A percentile compares a stretch with the other conserved stretches of the same genome.
Evolutionary conservation across 2,888 invertebrate genomes (phyloP).

Genomic region (Tenthredo scrophulariae): DNA sequence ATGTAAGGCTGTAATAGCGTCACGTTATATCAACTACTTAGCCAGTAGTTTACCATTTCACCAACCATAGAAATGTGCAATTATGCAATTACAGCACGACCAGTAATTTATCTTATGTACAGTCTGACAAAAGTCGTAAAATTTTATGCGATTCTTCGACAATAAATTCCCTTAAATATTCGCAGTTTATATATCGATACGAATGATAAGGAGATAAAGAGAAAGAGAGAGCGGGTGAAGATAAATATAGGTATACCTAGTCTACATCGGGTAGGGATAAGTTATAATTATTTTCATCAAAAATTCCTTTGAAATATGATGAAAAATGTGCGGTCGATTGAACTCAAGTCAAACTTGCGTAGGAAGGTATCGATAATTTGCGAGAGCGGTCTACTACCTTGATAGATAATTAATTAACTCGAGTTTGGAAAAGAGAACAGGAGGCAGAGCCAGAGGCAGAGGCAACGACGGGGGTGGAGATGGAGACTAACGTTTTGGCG

Average conservation of each 20-base stretch:
- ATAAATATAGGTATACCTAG: neutral
- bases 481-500: neutral
- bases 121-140: neutral
- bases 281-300: slow-evolving; percentile 7
- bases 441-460: neutral
- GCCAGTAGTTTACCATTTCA: neutral
- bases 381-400: slow-evolving; percentile 56
- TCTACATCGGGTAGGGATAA: neutral
- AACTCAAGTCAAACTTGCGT: slow-evolving; percentile 32
- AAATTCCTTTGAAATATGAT: slow-evolving; percentile 21
- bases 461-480: neutral
- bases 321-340: slow-evolving; percentile 43
- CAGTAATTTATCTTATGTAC: neutral
- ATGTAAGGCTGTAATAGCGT: neutral
- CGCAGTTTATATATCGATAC: neutral
- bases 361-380: slow-evolving; percentile 42
- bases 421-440: slow-evolving; percentile 40
- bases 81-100: neutral
- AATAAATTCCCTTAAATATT: neutral
- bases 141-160: neutral
- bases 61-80: neutral
- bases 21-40: neutral
- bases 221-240: too few relatives aligned
- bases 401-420: slow-evolving; percentile 65
- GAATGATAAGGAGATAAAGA: neutral